Evolutionary conservation across 2,113 vertebrate genomes (phyloP), one percentile per base, ranked within the genome.

Genomic region (Prietella phreatophila): DNA sequence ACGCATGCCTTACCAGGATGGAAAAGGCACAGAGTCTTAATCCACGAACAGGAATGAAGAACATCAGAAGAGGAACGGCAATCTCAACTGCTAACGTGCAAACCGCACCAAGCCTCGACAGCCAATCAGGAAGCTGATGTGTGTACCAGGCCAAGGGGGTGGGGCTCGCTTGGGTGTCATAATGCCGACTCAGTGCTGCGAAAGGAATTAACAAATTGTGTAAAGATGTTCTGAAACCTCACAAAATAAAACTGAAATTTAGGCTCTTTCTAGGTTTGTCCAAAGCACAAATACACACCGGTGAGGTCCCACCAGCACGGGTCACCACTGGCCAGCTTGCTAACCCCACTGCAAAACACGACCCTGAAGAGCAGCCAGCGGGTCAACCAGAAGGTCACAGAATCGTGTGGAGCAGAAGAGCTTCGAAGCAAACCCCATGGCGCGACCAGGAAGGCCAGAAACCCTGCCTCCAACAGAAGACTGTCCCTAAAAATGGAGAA

Each of bases 331-430:
- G 91, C 96, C 85, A 97, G 94, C 80, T 97, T 97, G 53, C 96
- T 96, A 87, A 96, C 95, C 0, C 97, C 96, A 0, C 96, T 96
- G 85, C 95, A 94, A 0, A 97, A 96, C 93, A 96, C 96, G 73
- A 97, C 93, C 14, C 97, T 94, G 91, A 97, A 97, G 9, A 97
- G 95, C 15, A 97, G 94, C 97, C 97, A 97, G 33, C 96, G 96
- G 17, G 94, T 89, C 0, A 95, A 94, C 96, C 96, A 97, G 92
- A 97, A 96, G 83, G 95, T 94, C 85, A 96, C 25, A 0, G 60
- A 3, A 39, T 96, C 95, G 0, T 96, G 95, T 56, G 90, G 89
- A 19, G 78, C 39, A 0, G 30, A 39, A 5, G 85, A 15, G 55
- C 93, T 22, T 27, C 88, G 85, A 5, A 93, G 55, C 2, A 94